Conservation (phyloP, 1,140 invertebrate genomes). For the Drosophila sproati region DNA sequence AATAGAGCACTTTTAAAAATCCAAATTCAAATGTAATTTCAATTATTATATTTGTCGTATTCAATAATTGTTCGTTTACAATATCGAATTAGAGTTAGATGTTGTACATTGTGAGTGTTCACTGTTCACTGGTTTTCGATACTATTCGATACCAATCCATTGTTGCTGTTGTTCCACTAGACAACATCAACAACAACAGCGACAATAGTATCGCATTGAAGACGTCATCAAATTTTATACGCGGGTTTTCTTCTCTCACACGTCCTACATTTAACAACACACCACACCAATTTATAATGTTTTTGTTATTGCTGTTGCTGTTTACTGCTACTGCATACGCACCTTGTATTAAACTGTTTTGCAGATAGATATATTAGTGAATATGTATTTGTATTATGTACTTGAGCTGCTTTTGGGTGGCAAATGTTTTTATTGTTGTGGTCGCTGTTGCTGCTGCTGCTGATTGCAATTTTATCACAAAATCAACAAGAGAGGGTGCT, state of each 20-base stretch:
- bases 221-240: constrained; percentile 76
- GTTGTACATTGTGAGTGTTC: too few species aligned
- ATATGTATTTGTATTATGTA: constrained; percentile 40
- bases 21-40: background rate
- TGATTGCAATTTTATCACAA: constrained; percentile 82
- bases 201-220: constrained; percentile 56
- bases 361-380: constrained; percentile 23
- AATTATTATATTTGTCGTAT: too few species aligned
- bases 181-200: constrained; percentile 24
- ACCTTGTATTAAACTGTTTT: constrained; percentile 60
- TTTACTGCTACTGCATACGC: constrained; percentile 60
- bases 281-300: constrained; percentile 29
- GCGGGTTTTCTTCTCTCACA: constrained; percentile 70
- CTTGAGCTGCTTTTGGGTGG: constrained; percentile 53
- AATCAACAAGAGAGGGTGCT: constrained; percentile 69
- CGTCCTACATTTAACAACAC: constrained; percentile 60
- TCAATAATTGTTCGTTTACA: too few species aligned
- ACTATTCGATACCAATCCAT: constrained; percentile 31
- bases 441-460: constrained; percentile 57
- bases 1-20: background rate
- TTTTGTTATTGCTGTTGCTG: constrained; percentile 47
- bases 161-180: constrained; percentile 37
- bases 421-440: constrained; percentile 62
- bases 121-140: background rate
- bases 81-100: too few species aligned